These are phyloP conservation scores for Helicoverpa zea DNA, from an alignment of 1,140 invertebrate genomes.

Conservation along the genomic window DNA sequence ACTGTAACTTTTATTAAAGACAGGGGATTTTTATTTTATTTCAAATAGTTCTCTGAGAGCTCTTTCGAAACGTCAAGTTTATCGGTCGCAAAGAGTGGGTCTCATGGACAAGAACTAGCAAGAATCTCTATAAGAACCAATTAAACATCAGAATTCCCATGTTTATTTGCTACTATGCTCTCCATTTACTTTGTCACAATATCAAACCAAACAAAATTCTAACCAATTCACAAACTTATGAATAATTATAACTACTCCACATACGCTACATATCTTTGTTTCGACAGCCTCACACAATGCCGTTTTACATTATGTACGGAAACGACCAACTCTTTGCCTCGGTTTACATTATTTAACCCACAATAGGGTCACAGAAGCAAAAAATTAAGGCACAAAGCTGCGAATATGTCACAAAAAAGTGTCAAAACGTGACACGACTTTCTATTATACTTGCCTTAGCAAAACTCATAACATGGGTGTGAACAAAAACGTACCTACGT, in stretches of 20 bases:
- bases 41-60: too few species aligned
- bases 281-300: background rate
- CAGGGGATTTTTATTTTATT: too few species aligned
- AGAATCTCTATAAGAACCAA: too few species aligned
- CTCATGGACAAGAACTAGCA: too few species aligned
- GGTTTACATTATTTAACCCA: constrained; percentile 37
- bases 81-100: too few species aligned
- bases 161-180: too few species aligned
- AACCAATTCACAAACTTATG: background rate
- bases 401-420: constrained; percentile 40
- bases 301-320: constrained; percentile 19
- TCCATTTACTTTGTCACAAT: background rate
- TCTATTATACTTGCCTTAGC: constrained; percentile 44
- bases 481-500: constrained; percentile 44
- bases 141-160: too few species aligned
- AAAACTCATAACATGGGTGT: constrained; percentile 37
- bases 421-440: constrained; percentile 42
- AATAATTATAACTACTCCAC: constrained; percentile 3
- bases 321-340: constrained; percentile 17
- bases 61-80: too few species aligned
- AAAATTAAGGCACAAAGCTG: constrained; percentile 45
- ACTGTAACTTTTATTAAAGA: too few species aligned
- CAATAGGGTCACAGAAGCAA: constrained; percentile 30
- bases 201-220: background rate
- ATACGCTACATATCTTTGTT: background rate